Percentiles rank a stretch among this genome's conserved stretches.
phyloP scores from a whole-genome alignment of 2,113 vertebrate genomes.

The Aspidoscelis tigris region DNA sequence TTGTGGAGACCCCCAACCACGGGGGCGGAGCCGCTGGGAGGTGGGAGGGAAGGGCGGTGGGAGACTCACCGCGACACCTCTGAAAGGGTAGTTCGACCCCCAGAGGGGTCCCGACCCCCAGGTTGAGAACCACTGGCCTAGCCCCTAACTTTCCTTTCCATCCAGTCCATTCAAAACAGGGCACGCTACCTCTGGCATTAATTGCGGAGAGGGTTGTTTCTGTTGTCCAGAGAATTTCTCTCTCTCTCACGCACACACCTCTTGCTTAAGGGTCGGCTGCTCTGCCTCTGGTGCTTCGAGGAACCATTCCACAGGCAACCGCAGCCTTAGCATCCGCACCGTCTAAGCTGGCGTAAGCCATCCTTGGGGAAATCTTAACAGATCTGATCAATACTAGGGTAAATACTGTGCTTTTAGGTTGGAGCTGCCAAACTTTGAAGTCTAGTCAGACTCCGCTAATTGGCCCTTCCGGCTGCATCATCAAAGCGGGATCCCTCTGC shows the following conservation, averaged over 20 bases:
- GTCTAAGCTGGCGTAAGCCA: neutral
- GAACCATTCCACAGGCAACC: neutral
- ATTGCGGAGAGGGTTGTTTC: constrained; percentile 6
- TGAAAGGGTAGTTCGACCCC: too few relatives aligned
- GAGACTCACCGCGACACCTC: too few relatives aligned
- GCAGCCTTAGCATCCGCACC: neutral
- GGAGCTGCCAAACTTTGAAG: constrained; percentile 3
- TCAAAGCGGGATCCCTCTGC: neutral
- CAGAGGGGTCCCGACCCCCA: too few relatives aligned
- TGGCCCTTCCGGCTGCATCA: neutral
- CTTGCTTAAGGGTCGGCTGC: neutral
- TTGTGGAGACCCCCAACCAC: too few relatives aligned
- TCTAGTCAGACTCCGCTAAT: neutral
- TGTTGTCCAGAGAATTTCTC: too few relatives aligned
- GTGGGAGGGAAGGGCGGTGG: too few relatives aligned
- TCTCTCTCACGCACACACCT: too few relatives aligned
- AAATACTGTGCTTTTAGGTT: neutral
- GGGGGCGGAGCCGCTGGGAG: too few relatives aligned
- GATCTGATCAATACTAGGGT: neutral
- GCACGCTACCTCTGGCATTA: neutral
- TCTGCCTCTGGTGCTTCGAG: neutral
- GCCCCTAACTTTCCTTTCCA: neutral
- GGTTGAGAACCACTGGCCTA: too few relatives aligned
- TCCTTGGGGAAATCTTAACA: constrained; percentile 4
- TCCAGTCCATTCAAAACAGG: neutral